phyloP scores from a whole-genome alignment of 1,140 invertebrate genomes.

The Ctenoplectra terminalis region DNA sequence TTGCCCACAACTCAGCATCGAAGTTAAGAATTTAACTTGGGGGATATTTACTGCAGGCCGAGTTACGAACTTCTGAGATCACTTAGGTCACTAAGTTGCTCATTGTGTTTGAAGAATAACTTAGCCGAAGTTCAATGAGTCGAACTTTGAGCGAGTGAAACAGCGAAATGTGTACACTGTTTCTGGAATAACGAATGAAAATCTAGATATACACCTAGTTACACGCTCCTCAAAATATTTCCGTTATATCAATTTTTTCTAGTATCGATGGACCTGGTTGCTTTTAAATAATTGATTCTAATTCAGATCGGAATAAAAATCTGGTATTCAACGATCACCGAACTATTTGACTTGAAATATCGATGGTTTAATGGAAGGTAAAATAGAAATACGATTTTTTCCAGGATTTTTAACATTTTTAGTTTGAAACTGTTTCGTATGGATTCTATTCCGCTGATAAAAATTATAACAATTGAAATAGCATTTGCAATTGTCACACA shows the following conservation, averaged over 20 bases:
- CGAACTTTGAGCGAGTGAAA: conserved; percentile 30
- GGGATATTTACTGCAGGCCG: conserved; percentile 43
- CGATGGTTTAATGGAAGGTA: too few relatives aligned
- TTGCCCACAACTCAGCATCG: conserved; percentile 26
- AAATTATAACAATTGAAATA: too few relatives aligned
- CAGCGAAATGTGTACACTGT: background rate
- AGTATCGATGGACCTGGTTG: background rate
- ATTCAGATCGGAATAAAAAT: background rate
- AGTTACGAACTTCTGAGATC: conserved; percentile 52
- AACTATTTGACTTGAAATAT: conserved; percentile 41
- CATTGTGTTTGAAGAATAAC: conserved; percentile 57
- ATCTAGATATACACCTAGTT: background rate
- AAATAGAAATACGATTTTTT: too few relatives aligned
- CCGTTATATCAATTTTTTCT: background rate
- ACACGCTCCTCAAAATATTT: background rate
- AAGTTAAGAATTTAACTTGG: conserved; percentile 50
- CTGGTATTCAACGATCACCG: background rate
- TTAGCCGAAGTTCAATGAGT: conserved; percentile 47
- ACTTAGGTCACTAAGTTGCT: conserved; percentile 55
- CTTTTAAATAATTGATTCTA: too few relatives aligned
- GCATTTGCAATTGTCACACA: too few relatives aligned
- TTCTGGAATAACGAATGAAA: conserved; percentile 20
- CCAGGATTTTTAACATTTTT: too few relatives aligned
- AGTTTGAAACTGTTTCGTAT: too few relatives aligned
- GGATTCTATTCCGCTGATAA: too few relatives aligned